Conservation (phyloP, 2,797 vertebrate genomes). For the Carapus acus region DNA sequence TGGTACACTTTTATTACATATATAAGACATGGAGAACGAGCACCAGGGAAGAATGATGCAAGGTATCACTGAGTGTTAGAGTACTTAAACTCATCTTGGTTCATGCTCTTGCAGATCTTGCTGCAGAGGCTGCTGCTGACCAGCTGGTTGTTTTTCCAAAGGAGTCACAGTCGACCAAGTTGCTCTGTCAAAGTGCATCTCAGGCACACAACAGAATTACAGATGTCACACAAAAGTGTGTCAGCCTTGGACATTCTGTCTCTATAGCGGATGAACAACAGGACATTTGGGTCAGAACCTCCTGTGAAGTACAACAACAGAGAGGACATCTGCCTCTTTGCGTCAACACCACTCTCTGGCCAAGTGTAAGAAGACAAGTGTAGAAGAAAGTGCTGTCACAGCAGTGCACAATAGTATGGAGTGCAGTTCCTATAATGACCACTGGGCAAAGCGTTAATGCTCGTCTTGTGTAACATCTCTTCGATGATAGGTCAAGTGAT, state of each 20-base stretch:
- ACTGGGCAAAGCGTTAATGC: not conserved
- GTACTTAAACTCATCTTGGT: too few species aligned
- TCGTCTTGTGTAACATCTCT: too few species aligned
- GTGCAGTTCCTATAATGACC: slow-evolving; percentile 1
- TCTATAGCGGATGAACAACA: slow-evolving; percentile 28
- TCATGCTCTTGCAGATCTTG: too few species aligned
- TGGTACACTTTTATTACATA: too few species aligned
- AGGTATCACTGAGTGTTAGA: not conserved
- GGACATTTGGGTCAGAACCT: slow-evolving; percentile 50
- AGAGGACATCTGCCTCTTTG: slow-evolving; percentile 57
- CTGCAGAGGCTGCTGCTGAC: not conserved
- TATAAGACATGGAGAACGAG: not conserved
- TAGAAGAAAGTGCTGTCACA: not conserved
- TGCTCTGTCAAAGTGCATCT: not conserved
- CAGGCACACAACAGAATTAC: slow-evolving; percentile 14
- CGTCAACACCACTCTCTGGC: slow-evolving; percentile 46
- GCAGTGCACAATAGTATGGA: too few species aligned
- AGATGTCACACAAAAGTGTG: slow-evolving; percentile 12
- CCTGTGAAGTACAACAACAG: slow-evolving; percentile 56
- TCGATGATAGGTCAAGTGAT: too few species aligned
- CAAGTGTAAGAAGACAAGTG: not conserved
- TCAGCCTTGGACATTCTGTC: slow-evolving; percentile 25
- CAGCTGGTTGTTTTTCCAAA: not conserved
- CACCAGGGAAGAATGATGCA: not conserved
- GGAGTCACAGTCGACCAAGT: not conserved